Evolutionary conservation across 2,888 invertebrate species (phyloP), one percentile per base, ranked within the genome.

Genomic region (Disparrhopalites patrizii): DNA sequence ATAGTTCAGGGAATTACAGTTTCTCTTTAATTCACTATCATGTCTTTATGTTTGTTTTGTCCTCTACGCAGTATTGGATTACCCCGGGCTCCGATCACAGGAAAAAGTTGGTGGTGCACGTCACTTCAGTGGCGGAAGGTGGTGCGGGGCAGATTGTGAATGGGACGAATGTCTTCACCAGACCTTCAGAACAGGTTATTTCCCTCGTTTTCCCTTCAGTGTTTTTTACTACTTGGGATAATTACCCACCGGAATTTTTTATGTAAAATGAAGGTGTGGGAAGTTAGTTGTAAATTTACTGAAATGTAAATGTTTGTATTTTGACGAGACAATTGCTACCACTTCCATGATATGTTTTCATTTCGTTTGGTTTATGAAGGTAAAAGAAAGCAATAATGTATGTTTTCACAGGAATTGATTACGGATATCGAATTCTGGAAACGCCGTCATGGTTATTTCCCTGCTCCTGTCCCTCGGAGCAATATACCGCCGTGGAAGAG

Each of bases 31-130:
- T n/a, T n/a, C n/a, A n/a, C n/a, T n/a, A n/a, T n/a, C n/a, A n/a
- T n/a, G n/a, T n/a, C n/a, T n/a, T n/a, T n/a, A n/a, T n/a, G n/a
- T n/a, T n/a, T n/a, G n/a, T n/a, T n/a, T n/a, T n/a, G n/a, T n/a
- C n/a, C n/a, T 50, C 20, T 50, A 18, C n/a, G 18, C 27, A 62
- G 62, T 38, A 52, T 38, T 62, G 62, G 62, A 62, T 62, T 8
- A 28, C 25, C 4, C 62, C 62, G 15, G 25, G 23, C 3, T 36
- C 62, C 8, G 15, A 28, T n/a, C 20, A 18, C 30, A 52, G 62
- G 30, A 62, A 54, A 20, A 31, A 52, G 30, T 20, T 62, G 1
- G 25, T 36, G 4, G 54, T 62, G 1, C 54, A 62, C 38, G 36
- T 62, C 7, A 1, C 54, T 18, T 62, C 62, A 3, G 23, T 28